Conservation (phyloP, 1,140 invertebrate genomes). For the Gonioctena quinquepunctata region DNA sequence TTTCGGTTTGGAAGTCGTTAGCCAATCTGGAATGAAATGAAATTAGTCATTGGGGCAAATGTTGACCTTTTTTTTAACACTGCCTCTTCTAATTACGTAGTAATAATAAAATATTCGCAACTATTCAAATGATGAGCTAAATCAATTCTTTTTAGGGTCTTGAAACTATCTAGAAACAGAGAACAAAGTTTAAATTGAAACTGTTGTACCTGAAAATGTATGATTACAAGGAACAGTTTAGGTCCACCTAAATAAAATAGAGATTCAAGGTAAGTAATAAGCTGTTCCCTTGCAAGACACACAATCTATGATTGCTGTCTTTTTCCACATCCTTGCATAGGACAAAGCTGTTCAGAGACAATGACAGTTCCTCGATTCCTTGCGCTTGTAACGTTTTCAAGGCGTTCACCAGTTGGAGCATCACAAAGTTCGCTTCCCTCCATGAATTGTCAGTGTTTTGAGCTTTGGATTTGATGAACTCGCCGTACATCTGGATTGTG, state of each 20-base stretch:
- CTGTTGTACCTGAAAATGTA: too few species aligned
- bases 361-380: conserved; percentile 76
- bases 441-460: conserved; percentile 51
- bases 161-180: too few species aligned
- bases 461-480: conserved; percentile 59
- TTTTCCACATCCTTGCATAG: conserved; percentile 62
- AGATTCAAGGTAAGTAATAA: too few species aligned
- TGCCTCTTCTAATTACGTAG: too few species aligned
- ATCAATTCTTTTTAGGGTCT: too few species aligned
- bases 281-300: conserved; percentile 77
- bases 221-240: too few species aligned
- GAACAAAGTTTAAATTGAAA: too few species aligned
- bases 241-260: too few species aligned
- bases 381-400: conserved; percentile 82
- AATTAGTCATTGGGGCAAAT: too few species aligned
- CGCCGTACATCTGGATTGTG: conserved; percentile 69
- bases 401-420: conserved; percentile 79
- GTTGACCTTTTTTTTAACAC: too few species aligned
- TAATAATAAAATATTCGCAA: too few species aligned
- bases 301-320: conserved; percentile 64
- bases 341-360: conserved; percentile 68
- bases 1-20: conserved; percentile 62
- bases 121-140: too few species aligned
- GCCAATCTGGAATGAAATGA: conserved; percentile 57
- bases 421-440: conserved; percentile 65